Percentiles rank a stretch among this genome's conserved stretches.
These are phyloP conservation scores for Dendropsophus ebraccatus DNA, from an alignment of 2,113 vertebrate genomes.

Conservation along the genomic window DNA sequence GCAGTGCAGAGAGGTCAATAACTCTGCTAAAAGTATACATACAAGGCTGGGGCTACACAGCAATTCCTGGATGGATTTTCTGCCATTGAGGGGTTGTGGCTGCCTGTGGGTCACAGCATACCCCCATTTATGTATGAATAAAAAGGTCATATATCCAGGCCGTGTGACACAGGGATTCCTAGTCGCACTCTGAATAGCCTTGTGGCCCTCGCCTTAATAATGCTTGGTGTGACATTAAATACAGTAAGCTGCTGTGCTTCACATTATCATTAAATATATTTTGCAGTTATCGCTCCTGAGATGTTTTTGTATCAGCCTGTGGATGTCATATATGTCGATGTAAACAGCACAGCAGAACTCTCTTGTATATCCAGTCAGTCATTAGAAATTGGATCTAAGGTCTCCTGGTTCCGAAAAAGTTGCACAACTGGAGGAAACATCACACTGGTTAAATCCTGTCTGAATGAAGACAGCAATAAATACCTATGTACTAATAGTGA, in stretches of 20 bases:
- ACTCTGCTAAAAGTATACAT: no score
- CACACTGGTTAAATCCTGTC: neutral
- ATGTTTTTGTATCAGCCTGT: neutral
- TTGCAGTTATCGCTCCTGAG: neutral
- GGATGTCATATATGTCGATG: neutral
- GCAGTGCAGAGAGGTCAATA: no score
- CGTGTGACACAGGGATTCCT: no score
- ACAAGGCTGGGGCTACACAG: no score
- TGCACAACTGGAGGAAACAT: conserved; percentile 4
- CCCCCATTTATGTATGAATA: no score
- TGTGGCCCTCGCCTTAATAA: no score
- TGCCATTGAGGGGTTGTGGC: no score
- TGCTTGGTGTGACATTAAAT: neutral
- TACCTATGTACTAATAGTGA: neutral
- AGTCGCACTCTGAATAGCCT: no score
- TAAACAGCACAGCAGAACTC: neutral
- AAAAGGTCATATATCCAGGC: no score
- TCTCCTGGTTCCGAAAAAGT: conserved; percentile 6
- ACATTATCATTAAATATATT: neutral
- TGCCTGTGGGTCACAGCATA: no score
- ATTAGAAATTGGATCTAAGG: neutral
- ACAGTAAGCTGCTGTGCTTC: neutral
- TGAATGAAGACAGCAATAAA: neutral
- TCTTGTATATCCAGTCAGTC: neutral
- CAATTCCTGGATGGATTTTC: no score